Evolutionary conservation across 2,797 vertebrate species (phyloP).

Genomic region (Delichon dasypus): DNA sequence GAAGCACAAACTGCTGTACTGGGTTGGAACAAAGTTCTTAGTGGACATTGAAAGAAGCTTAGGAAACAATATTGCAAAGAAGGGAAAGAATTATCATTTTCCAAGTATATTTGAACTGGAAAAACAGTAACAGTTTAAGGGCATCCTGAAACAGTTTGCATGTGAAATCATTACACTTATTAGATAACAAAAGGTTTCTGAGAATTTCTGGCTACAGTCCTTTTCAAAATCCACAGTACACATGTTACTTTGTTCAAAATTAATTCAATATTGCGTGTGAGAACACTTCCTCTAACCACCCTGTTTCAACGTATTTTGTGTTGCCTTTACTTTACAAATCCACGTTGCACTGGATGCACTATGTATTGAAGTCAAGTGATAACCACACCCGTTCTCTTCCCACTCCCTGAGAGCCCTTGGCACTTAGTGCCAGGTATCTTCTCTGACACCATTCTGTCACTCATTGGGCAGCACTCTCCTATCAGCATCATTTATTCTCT

Average conservation of each 20-base stretch:
- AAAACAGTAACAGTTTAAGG: neutral
- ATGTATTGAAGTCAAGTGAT: neutral
- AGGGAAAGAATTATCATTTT: neutral
- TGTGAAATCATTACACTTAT: neutral
- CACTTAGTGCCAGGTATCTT: neutral
- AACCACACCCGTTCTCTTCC: neutral
- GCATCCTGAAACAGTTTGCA: neutral
- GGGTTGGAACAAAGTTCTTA: neutral
- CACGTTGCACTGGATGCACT: rapidly evolving
- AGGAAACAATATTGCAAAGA: neutral
- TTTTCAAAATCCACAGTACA: neutral
- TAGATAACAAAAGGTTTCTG: neutral
- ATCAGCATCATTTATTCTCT: neutral
- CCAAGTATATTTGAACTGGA: neutral
- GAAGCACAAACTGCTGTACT: neutral
- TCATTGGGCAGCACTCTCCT: neutral
- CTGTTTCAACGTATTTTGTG: neutral
- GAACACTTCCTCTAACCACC: neutral
- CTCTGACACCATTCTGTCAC: neutral
- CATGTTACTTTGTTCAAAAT: neutral
- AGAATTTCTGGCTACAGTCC: neutral
- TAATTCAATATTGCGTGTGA: rapidly evolving
- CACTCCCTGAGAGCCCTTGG: rapidly evolving
- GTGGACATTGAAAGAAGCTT: neutral
- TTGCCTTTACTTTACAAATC: neutral